Evolutionary conservation across 1,140 invertebrate genomes (phyloP).

Genomic region (Drosophila subobscura): DNA sequence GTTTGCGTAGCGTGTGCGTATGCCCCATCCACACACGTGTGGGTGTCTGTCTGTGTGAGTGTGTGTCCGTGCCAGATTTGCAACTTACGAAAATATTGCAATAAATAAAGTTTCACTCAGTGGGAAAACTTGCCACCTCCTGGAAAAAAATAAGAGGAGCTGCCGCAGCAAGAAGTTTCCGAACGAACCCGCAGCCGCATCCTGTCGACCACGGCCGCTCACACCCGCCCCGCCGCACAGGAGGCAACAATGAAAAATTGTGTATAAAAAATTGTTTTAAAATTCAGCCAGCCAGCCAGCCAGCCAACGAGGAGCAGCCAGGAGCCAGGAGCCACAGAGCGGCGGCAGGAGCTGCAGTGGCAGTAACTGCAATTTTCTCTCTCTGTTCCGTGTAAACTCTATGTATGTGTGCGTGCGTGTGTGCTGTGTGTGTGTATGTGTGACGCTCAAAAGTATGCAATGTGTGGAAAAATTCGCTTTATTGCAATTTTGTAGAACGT

Average conservation of each 20-base stretch:
- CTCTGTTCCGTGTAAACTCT: constrained; percentile 24
- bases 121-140: no score
- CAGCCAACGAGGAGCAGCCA: no score
- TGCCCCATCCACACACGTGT: constrained; percentile 3
- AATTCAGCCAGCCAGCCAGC: constrained; percentile 58
- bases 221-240: neutral
- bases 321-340: no score
- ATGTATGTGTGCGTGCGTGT: constrained; percentile 8
- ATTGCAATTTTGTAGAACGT: constrained; percentile 69
- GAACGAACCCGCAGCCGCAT: no score
- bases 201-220: no score
- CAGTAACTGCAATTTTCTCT: constrained; percentile 71
- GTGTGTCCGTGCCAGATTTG: constrained; percentile 52
- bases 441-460: constrained; percentile 76
- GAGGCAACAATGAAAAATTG: constrained; percentile 54
- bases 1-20: constrained; percentile 5
- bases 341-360: constrained; percentile 27
- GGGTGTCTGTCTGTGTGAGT: constrained; percentile 15
- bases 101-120: constrained; percentile 34
- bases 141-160: no score
- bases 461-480: constrained; percentile 73
- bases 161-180: no score
- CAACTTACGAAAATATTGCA: constrained; percentile 54
- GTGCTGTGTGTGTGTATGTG: constrained; percentile 42
- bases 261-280: constrained; percentile 79